Conservation (phyloP, 2,888 invertebrate species). For the Archips xylosteana region DNA sequence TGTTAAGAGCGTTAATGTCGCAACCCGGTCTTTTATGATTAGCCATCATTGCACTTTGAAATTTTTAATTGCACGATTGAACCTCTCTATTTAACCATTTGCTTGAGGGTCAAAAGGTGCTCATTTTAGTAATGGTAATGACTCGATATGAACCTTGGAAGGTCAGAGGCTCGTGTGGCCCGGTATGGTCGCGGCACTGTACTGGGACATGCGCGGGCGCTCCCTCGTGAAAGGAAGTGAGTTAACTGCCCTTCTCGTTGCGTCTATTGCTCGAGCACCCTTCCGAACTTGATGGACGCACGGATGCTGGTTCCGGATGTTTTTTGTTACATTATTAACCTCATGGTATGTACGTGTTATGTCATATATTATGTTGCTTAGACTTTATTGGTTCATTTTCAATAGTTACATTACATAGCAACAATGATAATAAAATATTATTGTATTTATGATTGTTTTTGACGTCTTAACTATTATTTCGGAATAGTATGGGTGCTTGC, state of each 20-base stretch:
- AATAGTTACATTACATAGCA: no score
- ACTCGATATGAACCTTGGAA: slow-evolving; percentile 31
- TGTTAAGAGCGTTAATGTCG: slow-evolving; percentile 66
- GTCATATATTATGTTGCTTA: no score
- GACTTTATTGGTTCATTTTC: no score
- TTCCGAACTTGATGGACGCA: slow-evolving; percentile 82
- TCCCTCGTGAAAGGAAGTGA: slow-evolving; percentile 82
- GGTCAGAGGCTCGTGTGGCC: slow-evolving; percentile 49
- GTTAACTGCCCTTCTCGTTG: slow-evolving; percentile 82
- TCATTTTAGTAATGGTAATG: slow-evolving; percentile 26
- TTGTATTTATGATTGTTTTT: no score
- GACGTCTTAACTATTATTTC: no score
- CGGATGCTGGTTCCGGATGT: slow-evolving; percentile 62
- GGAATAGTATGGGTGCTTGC: no score
- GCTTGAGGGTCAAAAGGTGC: slow-evolving; percentile 6
- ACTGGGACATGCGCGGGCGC: slow-evolving; percentile 57
- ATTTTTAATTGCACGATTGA: slow-evolving; percentile 7
- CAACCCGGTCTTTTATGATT: slow-evolving; percentile 57
- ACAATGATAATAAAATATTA: no score
- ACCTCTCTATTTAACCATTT: slow-evolving; percentile 21
- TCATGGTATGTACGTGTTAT: slow-evolving; percentile 9
- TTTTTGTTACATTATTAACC: slow-evolving; percentile 37
- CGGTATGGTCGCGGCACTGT: slow-evolving; percentile 51
- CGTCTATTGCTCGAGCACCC: slow-evolving; percentile 79
- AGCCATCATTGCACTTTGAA: slow-evolving; percentile 59